These are phyloP conservation scores for Drosophila repleta DNA, from an alignment of 1,140 invertebrate species.

Conservation along the genomic window DNA sequence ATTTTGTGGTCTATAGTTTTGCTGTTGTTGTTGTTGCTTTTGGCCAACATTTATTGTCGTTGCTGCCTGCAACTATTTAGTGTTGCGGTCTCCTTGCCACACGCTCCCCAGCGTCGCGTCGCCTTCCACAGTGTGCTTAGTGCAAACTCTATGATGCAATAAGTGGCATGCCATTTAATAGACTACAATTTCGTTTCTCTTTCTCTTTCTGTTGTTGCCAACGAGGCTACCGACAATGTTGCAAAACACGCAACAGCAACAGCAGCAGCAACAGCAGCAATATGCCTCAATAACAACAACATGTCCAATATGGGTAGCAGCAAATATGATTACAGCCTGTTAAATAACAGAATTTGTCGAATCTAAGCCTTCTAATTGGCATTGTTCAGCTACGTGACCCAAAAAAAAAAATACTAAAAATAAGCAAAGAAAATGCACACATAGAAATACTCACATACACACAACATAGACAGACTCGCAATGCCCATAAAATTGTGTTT, in stretches of 20 bases:
- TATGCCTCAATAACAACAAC: background rate
- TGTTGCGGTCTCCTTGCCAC: conserved; percentile 45
- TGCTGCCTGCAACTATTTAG: conserved; percentile 36
- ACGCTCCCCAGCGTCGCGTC: conserved; percentile 1
- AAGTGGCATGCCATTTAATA: conserved; percentile 67
- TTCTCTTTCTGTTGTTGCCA: conserved; percentile 49
- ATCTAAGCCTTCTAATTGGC: conserved; percentile 26
- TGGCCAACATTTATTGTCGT: conserved; percentile 43
- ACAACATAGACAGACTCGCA: no score
- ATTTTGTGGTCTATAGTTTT: conserved; percentile 49
- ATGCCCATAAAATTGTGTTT: no score
- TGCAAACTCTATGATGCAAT: conserved; percentile 48
- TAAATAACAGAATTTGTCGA: conserved; percentile 12
- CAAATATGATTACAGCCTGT: conserved; percentile 12
- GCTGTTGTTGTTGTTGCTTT: background rate
- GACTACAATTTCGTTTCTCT: conserved; percentile 57
- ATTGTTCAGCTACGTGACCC: conserved; percentile 15
- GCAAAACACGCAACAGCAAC: conserved; percentile 18
- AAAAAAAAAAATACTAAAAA: background rate
- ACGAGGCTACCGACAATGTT: conserved; percentile 31
- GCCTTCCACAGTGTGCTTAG: background rate
- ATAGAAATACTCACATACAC: no score
- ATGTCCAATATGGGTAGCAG: conserved; percentile 6
- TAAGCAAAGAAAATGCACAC: no score
- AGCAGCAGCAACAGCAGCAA: background rate